phyloP scores from a whole-genome alignment of 2,797 vertebrate species.

The Carapus acus region DNA sequence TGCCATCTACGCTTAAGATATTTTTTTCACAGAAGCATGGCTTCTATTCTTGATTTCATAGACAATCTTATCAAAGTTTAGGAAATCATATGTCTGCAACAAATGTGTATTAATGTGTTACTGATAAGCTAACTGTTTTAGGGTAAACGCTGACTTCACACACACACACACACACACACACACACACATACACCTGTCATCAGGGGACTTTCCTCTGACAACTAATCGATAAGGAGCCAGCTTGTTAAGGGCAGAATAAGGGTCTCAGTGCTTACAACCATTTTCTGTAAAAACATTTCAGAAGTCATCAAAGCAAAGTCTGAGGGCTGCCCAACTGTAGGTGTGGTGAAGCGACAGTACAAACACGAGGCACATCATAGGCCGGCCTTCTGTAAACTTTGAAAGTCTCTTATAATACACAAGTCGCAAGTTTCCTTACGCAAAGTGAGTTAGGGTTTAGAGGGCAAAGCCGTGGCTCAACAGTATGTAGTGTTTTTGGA shows the following conservation, averaged over 20 bases:
- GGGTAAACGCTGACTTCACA: no score
- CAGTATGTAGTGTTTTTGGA: background rate
- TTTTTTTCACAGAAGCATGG: no score
- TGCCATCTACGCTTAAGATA: no score
- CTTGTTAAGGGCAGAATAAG: constrained; percentile 20
- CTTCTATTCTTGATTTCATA: no score
- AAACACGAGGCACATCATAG: constrained; percentile 33
- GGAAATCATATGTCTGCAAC: no score
- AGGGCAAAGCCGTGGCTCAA: background rate
- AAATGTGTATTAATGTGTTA: no score
- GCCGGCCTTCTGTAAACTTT: constrained; percentile 51
- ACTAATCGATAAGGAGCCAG: constrained; percentile 32
- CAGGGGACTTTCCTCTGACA: constrained; percentile 23
- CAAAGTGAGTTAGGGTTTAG: constrained; percentile 3
- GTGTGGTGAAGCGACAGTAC: constrained; percentile 38
- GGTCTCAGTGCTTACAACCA: constrained; percentile 23
- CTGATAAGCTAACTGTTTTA: no score
- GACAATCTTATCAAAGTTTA: no score
- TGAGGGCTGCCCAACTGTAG: constrained; percentile 7
- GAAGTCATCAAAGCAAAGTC: background rate
- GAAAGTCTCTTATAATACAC: constrained; percentile 22
- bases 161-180: background rate
- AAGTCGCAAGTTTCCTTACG: constrained; percentile 8
- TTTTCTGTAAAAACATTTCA: constrained; percentile 14
- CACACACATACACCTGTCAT: constrained; percentile 24